phyloP scores from a whole-genome alignment of 2,797 vertebrate species.

The Aplochiton taeniatus region DNA sequence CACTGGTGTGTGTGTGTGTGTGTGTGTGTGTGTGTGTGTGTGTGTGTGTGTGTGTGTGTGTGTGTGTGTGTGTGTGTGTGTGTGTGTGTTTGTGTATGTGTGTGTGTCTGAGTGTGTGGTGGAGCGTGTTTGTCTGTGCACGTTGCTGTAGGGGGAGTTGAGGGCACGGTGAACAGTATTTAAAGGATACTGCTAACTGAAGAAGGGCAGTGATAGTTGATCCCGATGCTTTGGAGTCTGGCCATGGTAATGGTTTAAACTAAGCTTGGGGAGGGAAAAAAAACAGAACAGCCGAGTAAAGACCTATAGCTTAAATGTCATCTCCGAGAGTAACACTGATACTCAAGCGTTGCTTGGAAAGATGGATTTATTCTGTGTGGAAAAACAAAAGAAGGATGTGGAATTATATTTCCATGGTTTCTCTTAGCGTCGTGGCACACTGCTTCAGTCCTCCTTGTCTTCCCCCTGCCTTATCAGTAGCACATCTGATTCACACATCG shows the following conservation, averaged over 20 bases:
- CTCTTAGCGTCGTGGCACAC: neutral
- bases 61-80: neutral
- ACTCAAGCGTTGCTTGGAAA: neutral
- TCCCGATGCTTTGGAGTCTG: constrained; percentile 26
- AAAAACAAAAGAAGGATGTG: neutral
- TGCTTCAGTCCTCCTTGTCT: constrained; percentile 21
- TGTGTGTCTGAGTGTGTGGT: neutral
- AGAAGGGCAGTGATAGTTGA: constrained; percentile 12
- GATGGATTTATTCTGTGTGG: constrained; percentile 17
- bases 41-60: neutral
- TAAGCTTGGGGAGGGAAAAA: constrained; percentile 31
- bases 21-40: neutral
- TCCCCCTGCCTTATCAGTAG: constrained; percentile 26
- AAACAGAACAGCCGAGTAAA: constrained; percentile 11
- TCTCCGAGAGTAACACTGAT: constrained; percentile 27
- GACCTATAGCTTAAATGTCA: constrained; percentile 16
- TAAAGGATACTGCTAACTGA: constrained; percentile 51
- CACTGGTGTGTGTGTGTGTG: neutral
- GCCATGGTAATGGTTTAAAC: constrained; percentile 39
- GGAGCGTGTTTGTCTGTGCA: neutral
- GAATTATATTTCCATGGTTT: neutral
- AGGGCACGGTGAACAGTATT: constrained; percentile 45
- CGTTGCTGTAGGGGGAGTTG: neutral
- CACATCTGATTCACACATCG: constrained; percentile 43
- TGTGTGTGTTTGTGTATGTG: neutral